phyloP scores from a whole-genome alignment of 2,888 invertebrate genomes.

The Platycnemis pennipes region DNA sequence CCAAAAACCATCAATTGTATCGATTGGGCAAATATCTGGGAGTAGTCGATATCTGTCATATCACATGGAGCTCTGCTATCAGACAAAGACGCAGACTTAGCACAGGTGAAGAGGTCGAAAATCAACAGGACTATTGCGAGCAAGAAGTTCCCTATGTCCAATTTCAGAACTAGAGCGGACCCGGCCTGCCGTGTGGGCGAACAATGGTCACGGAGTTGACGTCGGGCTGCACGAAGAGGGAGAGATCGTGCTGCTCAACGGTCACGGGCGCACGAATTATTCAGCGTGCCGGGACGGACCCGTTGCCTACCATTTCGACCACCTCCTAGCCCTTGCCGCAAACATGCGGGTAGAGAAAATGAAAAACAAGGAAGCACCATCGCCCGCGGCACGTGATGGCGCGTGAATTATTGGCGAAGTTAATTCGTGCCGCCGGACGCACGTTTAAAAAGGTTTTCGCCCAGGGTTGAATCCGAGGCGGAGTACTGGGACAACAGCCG shows the following conservation, averaged over 20 bases:
- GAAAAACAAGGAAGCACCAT: too few species aligned
- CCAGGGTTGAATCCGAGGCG: not conserved
- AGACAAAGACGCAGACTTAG: too few species aligned
- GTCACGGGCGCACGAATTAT: not conserved
- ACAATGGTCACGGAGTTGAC: not conserved
- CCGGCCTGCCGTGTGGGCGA: not conserved
- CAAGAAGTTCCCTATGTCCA: too few species aligned
- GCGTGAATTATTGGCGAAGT: not conserved
- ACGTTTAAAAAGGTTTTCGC: not conserved
- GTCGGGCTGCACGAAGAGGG: not conserved
- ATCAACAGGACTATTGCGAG: too few species aligned
- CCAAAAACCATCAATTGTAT: too few species aligned
- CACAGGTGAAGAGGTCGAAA: too few species aligned
- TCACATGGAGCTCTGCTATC: too few species aligned
- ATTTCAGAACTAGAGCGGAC: not conserved
- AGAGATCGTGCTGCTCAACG: not conserved
- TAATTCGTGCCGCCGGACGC: not conserved
- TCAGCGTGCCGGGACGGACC: not conserved
- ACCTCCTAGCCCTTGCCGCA: not conserved
- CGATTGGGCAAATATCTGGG: too few species aligned
- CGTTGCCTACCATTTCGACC: not conserved
- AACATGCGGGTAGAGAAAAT: not conserved
- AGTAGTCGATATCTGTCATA: too few species aligned
- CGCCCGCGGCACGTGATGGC: not conserved
- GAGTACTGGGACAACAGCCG: not conserved